Evolutionary conservation across 2,113 vertebrate species (phyloP), one percentile per base, ranked within the genome.

Genomic region (Silurus meridionalis): DNA sequence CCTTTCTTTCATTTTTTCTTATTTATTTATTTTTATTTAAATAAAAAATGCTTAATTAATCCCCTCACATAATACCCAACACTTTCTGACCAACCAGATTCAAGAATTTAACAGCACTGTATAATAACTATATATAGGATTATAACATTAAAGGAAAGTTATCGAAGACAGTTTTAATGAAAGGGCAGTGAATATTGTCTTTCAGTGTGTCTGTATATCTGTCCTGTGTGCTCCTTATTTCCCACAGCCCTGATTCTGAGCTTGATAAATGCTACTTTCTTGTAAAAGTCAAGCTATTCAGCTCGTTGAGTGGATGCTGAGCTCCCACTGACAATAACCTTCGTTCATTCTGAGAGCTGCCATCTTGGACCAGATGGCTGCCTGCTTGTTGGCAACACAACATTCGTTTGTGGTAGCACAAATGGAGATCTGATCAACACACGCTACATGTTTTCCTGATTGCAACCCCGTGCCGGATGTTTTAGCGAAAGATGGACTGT

Each of bases 321-420:
- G 80, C 89, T 93, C 89, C 85, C 90, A 85, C 90, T 80, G 88
- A 95, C 94, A 95, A 94, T 94, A 94, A 91, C 91, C 90, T 92
- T 92, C 91, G 92, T 94, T 94, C 92, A 94, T 94, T 88, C 91
- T 91, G 89, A 92, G 92, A 91, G 84, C 91, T 75, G 93, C 93
- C 94, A 94, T 95, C 93, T 93, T 93, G 91, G 92, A 92, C 92
- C 94, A 95, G 94, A 94, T 94, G 94, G 94, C 92, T 90, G 88
- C 85, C 90, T 91, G 92, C 89, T 80, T 92, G 91, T 93, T 94
- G 94, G 94, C 93, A 93, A 91, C 92, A 91, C 91, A 91, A 90
- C 92, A 91, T 90, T 91, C 89, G 87, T 92, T 92, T 91, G 92
- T 91, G 84, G 91, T 88, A 92, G 88, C 91, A 87, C 91, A 91